Evolutionary conservation across 2,113 vertebrate genomes (phyloP).

Genomic region (Protobothrops flavoviridis): DNA sequence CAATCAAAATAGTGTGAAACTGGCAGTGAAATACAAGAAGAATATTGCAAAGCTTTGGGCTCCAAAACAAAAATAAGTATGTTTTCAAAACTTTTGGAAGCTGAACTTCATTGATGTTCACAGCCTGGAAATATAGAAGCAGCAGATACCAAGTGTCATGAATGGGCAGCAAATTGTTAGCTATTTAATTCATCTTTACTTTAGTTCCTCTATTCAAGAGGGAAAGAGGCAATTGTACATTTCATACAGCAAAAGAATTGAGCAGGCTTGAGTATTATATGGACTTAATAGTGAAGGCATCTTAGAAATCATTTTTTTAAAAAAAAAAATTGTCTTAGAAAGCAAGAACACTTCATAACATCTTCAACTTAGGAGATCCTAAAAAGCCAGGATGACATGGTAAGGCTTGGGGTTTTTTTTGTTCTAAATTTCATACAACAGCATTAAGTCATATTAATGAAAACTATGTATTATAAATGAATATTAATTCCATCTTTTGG

Average conservation of each 20-base stretch:
- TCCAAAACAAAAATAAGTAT: not conserved
- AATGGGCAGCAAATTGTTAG: not conserved
- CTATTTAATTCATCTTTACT: not conserved
- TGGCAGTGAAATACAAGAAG: not conserved
- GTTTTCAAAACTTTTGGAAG: not conserved
- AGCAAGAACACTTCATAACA: not conserved
- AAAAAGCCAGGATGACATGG: not conserved
- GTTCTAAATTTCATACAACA: accelerated
- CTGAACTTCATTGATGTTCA: not conserved
- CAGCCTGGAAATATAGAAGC: not conserved
- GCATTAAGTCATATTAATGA: not conserved
- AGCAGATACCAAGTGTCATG: not conserved
- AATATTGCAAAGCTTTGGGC: not conserved
- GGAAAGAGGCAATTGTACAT: not conserved
- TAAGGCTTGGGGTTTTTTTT: not conserved
- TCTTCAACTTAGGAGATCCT: not conserved
- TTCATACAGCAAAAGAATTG: not conserved
- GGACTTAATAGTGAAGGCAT: not conserved
- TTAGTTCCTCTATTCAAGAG: not conserved
- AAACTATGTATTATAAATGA: not conserved
- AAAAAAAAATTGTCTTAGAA: not conserved
- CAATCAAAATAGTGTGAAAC: not conserved
- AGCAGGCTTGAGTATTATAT: not conserved
- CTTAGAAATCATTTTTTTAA: not conserved
- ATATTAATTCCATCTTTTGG: not conserved